Conservation (phyloP, 2,888 invertebrate genomes). For the Diachrysia chrysitis region DNA sequence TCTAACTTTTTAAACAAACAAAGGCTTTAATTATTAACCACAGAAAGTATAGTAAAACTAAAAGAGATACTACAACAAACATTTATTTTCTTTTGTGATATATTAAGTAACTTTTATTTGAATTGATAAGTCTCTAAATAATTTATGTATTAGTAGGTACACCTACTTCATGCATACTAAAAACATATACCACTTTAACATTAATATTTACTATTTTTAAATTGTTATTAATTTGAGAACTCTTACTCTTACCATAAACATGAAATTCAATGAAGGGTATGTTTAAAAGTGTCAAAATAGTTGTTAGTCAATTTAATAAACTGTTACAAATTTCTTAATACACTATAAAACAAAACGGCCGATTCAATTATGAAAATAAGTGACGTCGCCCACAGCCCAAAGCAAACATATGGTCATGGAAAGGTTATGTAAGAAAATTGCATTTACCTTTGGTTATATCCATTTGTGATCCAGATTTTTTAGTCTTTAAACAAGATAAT, state of each 20-base stretch:
- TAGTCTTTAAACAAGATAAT: constrained; percentile 61
- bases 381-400: constrained; percentile 73
- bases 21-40: background rate
- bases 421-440: constrained; percentile 73
- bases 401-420: constrained; percentile 77
- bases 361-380: constrained; percentile 42
- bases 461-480: constrained; percentile 75
- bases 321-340: background rate
- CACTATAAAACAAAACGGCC: constrained; percentile 11
- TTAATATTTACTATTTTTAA: background rate
- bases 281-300: constrained; percentile 4
- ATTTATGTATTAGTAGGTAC: too few relatives aligned
- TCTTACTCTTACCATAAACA: background rate
- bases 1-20: background rate
- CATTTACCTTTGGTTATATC: constrained; percentile 80
- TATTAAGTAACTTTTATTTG: background rate
- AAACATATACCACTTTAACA: background rate
- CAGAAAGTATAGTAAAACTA: background rate
- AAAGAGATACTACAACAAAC: background rate
- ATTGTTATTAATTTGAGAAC: background rate
- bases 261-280: background rate
- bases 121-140: background rate
- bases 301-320: background rate
- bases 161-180: background rate
- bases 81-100: background rate